These are phyloP conservation scores for Suncus etruscus DNA, from an alignment of 2,113 vertebrate species.

Conservation along the genomic window DNA sequence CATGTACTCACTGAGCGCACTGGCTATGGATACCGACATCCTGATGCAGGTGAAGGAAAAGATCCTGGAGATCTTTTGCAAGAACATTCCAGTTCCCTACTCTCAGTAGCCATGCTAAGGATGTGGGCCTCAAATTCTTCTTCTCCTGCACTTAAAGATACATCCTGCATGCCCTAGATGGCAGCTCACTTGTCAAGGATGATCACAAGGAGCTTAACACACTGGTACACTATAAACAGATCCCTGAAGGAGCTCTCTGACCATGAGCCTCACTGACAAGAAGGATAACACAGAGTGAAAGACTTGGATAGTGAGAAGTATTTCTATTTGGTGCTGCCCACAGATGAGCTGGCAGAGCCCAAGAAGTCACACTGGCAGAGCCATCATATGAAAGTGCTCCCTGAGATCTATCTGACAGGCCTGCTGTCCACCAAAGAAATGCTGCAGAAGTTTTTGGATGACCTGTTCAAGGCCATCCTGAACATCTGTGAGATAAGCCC, in stretches of 20 bases:
- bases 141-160: constrained; percentile 94
- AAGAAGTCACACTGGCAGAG: constrained; percentile 96
- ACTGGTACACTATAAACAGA: constrained; percentile 96
- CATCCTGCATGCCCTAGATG: constrained; percentile 96
- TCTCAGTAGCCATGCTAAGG: constrained; percentile 98
- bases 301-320: constrained; percentile 99
- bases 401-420: constrained; percentile 98
- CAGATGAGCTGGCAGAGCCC: constrained; percentile 93
- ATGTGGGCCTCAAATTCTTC: constrained; percentile 98
- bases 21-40: constrained; percentile 97
- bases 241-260: constrained; percentile 96
- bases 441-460: constrained; percentile 98
- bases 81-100: constrained; percentile 97
- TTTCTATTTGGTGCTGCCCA: constrained; percentile 97
- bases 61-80: constrained; percentile 98
- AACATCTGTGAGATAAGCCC: constrained; percentile 95
- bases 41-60: constrained; percentile 99
- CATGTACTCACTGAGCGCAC: constrained; percentile 96
- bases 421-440: constrained; percentile 99
- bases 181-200: constrained; percentile 95
- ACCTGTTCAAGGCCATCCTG: constrained; percentile 97
- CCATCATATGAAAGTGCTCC: constrained; percentile 97
- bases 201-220: constrained; percentile 99
- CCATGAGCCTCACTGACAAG: constrained; percentile 98
- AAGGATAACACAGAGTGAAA: constrained; percentile 95